phyloP scores from a whole-genome alignment of 2,113 vertebrate genomes.

The Boulengeromyrus knoepffleri region DNA sequence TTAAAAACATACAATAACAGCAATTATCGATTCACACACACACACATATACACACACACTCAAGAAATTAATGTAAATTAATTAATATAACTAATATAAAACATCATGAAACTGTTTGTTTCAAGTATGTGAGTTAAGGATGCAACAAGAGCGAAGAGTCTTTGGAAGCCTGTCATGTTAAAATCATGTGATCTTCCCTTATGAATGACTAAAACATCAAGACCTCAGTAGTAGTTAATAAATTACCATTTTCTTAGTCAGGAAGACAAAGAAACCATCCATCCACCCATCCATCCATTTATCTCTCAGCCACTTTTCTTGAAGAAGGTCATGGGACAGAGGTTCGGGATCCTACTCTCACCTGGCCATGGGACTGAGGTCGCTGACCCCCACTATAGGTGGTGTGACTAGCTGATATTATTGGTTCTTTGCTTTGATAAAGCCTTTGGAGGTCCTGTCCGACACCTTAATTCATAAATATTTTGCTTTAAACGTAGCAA shows the following conservation, averaged over 20 bases:
- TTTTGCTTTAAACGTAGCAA: neutral
- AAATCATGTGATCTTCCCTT: neutral
- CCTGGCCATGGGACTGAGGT: neutral
- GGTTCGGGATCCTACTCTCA: neutral
- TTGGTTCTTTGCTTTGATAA: neutral
- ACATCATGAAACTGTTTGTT: slow-evolving; percentile 13
- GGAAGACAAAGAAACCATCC: neutral
- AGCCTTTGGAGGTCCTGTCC: neutral
- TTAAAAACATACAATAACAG: too few species aligned
- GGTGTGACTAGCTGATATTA: neutral
- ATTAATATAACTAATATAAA: too few species aligned
- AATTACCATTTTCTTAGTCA: neutral
- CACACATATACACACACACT: too few species aligned
- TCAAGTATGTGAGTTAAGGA: neutral
- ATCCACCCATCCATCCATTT: neutral
- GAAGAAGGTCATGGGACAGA: neutral
- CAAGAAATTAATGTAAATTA: too few species aligned
- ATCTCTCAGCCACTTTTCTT: neutral
- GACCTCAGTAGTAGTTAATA: neutral
- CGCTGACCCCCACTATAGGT: neutral
- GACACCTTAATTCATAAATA: neutral
- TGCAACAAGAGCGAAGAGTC: neutral
- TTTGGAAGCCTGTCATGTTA: neutral
- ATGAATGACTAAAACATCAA: neutral
- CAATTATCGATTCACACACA: too few species aligned